A percentile compares a stretch with the other conserved stretches of the same genome.
These are phyloP conservation scores for Erpornis zantholeuca DNA, from an alignment of 2,113 vertebrate genomes.

Conservation along the genomic window DNA sequence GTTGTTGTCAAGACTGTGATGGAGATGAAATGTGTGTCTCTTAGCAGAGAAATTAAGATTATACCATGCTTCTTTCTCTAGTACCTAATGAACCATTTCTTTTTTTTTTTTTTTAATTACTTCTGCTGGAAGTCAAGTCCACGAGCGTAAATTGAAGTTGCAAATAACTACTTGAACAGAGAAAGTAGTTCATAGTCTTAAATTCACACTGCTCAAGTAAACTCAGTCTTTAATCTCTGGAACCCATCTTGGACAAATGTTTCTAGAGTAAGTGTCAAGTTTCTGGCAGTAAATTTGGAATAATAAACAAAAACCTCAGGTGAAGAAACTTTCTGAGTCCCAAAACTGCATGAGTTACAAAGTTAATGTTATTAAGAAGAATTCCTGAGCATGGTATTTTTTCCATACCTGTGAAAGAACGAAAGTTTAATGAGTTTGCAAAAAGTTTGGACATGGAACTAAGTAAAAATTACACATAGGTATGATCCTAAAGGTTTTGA, in stretches of 20 bases:
- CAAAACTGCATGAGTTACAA: constrained; percentile 13
- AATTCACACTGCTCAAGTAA: constrained; percentile 20
- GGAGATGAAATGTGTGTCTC: not conserved
- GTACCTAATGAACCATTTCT: not conserved
- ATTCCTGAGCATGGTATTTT: constrained; percentile 6
- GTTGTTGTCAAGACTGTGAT: not conserved
- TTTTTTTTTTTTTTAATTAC: not conserved
- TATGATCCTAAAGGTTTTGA: not conserved
- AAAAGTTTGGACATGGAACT: constrained; percentile 22
- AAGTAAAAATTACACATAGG: not conserved
- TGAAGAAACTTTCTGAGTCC: constrained; percentile 25
- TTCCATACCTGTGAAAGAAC: constrained; percentile 21
- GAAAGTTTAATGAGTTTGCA: constrained; percentile 26
- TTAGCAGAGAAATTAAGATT: not conserved
- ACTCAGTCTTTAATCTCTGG: constrained; percentile 18
- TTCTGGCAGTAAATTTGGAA: constrained; percentile 56
- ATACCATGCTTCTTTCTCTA: not conserved
- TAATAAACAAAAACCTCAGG: constrained; percentile 55
- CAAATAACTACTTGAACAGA: constrained; percentile 6
- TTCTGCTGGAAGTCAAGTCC: not conserved
- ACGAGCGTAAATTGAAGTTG: not conserved
- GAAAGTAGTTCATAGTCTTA: constrained; percentile 24
- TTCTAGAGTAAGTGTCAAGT: constrained; percentile 45
- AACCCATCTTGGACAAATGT: constrained; percentile 27
- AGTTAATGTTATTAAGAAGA: constrained; percentile 30